Evolutionary conservation across 2,113 vertebrate species (phyloP).

Genomic region (Oceanodroma tethys): DNA sequence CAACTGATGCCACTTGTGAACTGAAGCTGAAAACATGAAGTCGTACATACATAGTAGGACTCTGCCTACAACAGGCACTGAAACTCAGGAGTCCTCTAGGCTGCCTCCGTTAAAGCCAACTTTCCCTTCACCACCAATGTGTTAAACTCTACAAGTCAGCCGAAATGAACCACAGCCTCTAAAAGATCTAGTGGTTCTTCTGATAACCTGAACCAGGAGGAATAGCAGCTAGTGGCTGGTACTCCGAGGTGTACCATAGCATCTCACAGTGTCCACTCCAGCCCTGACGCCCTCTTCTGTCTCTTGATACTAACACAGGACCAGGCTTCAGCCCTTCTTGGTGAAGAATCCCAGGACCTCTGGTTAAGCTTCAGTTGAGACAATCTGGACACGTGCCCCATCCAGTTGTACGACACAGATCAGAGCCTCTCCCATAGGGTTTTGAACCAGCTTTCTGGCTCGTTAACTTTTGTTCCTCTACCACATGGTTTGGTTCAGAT

Average conservation of each 20-base stretch:
- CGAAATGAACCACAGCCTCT: neutral
- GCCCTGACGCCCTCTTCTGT: no score
- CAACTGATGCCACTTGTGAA: neutral
- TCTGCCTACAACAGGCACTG: neutral
- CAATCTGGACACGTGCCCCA: neutral
- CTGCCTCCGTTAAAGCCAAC: neutral
- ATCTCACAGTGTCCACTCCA: neutral
- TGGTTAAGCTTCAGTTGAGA: neutral
- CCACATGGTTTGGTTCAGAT: neutral
- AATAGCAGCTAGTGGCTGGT: neutral
- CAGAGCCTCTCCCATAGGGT: neutral
- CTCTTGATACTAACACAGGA: neutral
- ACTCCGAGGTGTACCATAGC: neutral
- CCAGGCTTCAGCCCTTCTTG: neutral
- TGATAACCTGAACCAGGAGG: neutral
- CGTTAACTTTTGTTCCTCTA: neutral
- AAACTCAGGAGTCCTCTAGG: neutral
- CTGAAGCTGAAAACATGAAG: neutral
- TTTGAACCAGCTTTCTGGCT: neutral
- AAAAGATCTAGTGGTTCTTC: neutral
- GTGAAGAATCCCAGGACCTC: neutral
- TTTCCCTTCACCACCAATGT: neutral
- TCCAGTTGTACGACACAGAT: neutral
- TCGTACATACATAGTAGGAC: rapidly evolving
- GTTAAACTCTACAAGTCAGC: neutral